Evolutionary conservation across 2,113 vertebrate genomes (phyloP).

Genomic region (Rostratula benghalensis): DNA sequence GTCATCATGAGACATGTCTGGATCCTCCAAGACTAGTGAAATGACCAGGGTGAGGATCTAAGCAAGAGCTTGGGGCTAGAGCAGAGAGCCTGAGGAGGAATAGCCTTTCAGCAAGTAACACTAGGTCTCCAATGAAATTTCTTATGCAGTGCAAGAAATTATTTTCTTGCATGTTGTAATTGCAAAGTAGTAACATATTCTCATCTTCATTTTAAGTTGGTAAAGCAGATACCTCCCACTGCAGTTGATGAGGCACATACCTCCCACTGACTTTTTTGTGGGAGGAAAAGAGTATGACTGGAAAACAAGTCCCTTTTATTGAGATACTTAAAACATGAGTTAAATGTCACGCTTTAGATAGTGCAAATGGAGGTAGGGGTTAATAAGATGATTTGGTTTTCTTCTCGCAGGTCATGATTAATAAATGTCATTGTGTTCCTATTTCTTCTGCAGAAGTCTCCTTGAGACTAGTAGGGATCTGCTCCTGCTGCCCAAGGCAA

Average conservation of each 20-base stretch:
- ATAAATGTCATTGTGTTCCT: neutral
- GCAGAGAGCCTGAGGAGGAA: neutral
- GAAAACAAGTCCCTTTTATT: neutral
- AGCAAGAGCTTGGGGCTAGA: neutral
- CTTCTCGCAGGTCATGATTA: neutral
- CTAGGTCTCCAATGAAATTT: neutral
- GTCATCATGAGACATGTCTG: neutral
- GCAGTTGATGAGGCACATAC: neutral
- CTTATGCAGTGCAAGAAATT: neutral
- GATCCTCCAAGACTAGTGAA: neutral
- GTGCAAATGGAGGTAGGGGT: neutral
- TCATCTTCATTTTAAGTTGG: neutral
- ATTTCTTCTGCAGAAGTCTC: neutral
- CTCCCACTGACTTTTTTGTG: neutral
- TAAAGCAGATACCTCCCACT: neutral
- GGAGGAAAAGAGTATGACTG: accelerated
- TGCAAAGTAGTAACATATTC: neutral
- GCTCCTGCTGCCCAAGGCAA: neutral
- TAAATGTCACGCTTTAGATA: neutral
- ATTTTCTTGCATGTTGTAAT: neutral
- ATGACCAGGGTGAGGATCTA: accelerated
- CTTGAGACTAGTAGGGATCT: accelerated
- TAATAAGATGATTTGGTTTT: neutral
- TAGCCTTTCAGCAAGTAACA: neutral
- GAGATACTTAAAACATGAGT: neutral